phyloP scores from a whole-genome alignment of 2,888 invertebrate species.

The Dysmachus trigonus region DNA sequence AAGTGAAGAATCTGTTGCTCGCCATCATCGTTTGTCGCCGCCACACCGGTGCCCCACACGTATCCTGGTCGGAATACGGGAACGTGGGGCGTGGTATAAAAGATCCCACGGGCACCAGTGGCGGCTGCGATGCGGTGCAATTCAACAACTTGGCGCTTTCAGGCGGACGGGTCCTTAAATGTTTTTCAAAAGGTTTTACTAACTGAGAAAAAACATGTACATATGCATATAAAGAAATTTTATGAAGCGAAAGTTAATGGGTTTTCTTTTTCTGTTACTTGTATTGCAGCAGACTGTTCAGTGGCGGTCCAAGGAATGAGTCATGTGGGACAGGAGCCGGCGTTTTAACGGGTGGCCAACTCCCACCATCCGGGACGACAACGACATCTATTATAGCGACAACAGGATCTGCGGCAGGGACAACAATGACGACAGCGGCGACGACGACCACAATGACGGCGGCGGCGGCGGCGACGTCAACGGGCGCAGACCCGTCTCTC shows the following conservation, averaged over 20 bases:
- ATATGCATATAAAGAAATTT: neutral
- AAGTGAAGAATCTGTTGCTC: conserved; percentile 29
- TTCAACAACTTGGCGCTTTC: neutral
- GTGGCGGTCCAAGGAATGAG: conserved; percentile 51
- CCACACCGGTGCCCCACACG: neutral
- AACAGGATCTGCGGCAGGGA: conserved; percentile 46
- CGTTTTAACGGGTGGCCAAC: neutral
- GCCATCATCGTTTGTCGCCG: neutral
- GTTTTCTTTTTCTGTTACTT: conserved; percentile 43
- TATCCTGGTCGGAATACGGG: neutral
- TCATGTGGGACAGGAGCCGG: conserved; percentile 48
- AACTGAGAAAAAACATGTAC: neutral
- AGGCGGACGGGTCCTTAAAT: neutral
- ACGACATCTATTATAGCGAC: conserved; percentile 42
- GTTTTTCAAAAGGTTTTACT: neutral
- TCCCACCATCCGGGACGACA: neutral
- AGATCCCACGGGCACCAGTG: neutral
- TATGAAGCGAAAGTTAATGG: conserved; percentile 27
- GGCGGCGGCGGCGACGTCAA: conserved; percentile 24
- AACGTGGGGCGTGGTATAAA: neutral
- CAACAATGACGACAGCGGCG: conserved; percentile 46
- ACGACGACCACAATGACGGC: conserved; percentile 49
- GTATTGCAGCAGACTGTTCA: conserved; percentile 49
- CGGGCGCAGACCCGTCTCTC: conserved; percentile 59
- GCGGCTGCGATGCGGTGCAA: neutral